Percentiles rank a stretch among this genome's conserved stretches.
These are phyloP conservation scores for Borostomias antarcticus DNA, from an alignment of 2,797 vertebrate genomes.

Conservation along the genomic window DNA sequence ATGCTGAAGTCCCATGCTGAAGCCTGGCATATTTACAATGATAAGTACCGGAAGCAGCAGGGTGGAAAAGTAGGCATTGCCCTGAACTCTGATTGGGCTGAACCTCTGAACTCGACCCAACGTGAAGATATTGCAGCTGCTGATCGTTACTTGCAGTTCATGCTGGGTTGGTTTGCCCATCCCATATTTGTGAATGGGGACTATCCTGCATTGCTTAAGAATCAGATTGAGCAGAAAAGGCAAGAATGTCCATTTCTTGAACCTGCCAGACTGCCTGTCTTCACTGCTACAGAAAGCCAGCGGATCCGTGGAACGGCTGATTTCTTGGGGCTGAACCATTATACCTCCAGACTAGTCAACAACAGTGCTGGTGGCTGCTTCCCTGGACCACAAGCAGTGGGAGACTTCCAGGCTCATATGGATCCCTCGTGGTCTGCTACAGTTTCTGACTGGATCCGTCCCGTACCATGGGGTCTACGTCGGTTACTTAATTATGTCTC, in stretches of 20 bases:
- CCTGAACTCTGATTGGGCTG: slow-evolving; percentile 91
- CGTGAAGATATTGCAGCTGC: slow-evolving; percentile 80
- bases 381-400: slow-evolving; percentile 76
- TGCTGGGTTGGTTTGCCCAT: slow-evolving; percentile 96
- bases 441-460: slow-evolving; percentile 82
- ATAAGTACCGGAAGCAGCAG: slow-evolving; percentile 79
- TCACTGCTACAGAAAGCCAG: slow-evolving; percentile 81
- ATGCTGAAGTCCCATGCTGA: slow-evolving; percentile 92
- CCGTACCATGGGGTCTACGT: slow-evolving; percentile 88
- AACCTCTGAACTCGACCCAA: slow-evolving; percentile 71
- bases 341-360: slow-evolving; percentile 83
- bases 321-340: slow-evolving; percentile 92
- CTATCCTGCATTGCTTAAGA: slow-evolving; percentile 82
- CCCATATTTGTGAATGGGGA: slow-evolving; percentile 91
- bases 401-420: slow-evolving; percentile 79
- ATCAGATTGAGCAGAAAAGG: slow-evolving; percentile 76
- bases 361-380: slow-evolving; percentile 63
- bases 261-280: slow-evolving; percentile 80
- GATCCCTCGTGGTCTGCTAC: slow-evolving; percentile 84
- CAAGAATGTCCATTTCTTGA: slow-evolving; percentile 67
- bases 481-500: slow-evolving; percentile 86
- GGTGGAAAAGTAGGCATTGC: slow-evolving; percentile 88
- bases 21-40: slow-evolving; percentile 88
- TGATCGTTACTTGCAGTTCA: slow-evolving; percentile 88
- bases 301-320: slow-evolving; percentile 86